Evolutionary conservation across 2,888 invertebrate genomes (phyloP).

Genomic region (Philaethria dido): DNA sequence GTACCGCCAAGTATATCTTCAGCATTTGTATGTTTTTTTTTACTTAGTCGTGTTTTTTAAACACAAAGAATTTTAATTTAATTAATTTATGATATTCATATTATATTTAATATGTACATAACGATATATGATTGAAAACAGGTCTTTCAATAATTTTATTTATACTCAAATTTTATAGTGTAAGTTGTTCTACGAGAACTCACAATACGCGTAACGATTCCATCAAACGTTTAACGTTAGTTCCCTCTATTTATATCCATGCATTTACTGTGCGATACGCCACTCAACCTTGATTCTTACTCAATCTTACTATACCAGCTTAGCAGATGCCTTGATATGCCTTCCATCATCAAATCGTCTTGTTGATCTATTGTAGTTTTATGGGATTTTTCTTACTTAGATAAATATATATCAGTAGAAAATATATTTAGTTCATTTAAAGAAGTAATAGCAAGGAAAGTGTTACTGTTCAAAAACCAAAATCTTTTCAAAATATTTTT

Average conservation of each 20-base stretch:
- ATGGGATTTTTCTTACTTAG: background rate
- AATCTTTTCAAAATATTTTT: too few species aligned
- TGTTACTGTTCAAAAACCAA: too few species aligned
- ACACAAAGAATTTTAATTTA: too few species aligned
- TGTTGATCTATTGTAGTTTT: slow-evolving; percentile 22
- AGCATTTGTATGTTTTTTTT: background rate
- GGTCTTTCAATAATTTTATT: slow-evolving; percentile 1
- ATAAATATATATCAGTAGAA: too few species aligned
- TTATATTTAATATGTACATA: background rate
- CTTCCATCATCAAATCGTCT: slow-evolving; percentile 14
- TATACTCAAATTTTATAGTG: background rate
- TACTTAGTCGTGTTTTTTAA: background rate
- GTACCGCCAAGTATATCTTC: background rate
- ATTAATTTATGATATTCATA: too few species aligned
- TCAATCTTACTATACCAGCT: slow-evolving; percentile 40
- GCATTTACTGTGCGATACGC: slow-evolving; percentile 61
- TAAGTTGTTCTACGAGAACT: slow-evolving; percentile 18
- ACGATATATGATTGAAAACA: too few species aligned
- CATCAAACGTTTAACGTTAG: slow-evolving; percentile 57
- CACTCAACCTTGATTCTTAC: slow-evolving; percentile 66
- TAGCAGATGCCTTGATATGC: slow-evolving; percentile 31
- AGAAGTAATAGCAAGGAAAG: too few species aligned
- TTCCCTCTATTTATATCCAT: slow-evolving; percentile 71
- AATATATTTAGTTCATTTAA: too few species aligned
- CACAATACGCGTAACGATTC: slow-evolving; percentile 40